Percentiles rank a stretch among this genome's conserved stretches.
Conservation (phyloP, 92 coral and sea anemone genomes). For the Zoanthus gigantus region DNA sequence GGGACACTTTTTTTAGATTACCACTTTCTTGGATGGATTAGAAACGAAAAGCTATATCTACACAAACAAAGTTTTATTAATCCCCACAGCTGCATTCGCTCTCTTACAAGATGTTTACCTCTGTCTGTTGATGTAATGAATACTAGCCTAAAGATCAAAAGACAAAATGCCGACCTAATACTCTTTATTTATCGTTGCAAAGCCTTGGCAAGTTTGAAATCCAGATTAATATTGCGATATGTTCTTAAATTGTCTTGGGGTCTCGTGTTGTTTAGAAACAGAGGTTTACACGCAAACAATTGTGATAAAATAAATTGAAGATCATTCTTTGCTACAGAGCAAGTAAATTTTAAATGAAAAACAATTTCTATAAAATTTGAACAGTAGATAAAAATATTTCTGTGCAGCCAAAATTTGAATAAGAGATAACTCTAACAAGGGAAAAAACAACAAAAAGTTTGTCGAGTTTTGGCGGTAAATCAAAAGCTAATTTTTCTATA, state of each 20-base stretch:
- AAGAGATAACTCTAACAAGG: too few species aligned
- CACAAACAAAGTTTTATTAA: neutral
- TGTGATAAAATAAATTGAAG: too few species aligned
- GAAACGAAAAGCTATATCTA: neutral
- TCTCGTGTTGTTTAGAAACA: too few species aligned
- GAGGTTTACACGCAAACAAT: too few species aligned
- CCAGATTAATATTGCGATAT: neutral
- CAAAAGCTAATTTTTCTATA: too few species aligned
- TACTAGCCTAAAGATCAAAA: neutral
- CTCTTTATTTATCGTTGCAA: neutral
- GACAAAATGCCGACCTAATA: neutral
- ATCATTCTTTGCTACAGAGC: too few species aligned
- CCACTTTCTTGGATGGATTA: neutral
- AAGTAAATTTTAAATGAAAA: too few species aligned
- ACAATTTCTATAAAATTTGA: too few species aligned
- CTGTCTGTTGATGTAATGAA: neutral
- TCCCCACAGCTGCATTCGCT: neutral
- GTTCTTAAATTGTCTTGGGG: neutral
- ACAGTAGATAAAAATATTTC: too few species aligned
- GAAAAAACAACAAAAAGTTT: too few species aligned
- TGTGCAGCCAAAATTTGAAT: too few species aligned
- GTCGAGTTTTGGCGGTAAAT: too few species aligned
- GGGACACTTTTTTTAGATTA: neutral
- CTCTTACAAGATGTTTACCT: neutral
- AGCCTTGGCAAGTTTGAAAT: neutral